Evolutionary conservation across 2,888 invertebrate species (phyloP), one percentile per base, ranked within the genome.

Genomic region (Eupsilia transversa): DNA sequence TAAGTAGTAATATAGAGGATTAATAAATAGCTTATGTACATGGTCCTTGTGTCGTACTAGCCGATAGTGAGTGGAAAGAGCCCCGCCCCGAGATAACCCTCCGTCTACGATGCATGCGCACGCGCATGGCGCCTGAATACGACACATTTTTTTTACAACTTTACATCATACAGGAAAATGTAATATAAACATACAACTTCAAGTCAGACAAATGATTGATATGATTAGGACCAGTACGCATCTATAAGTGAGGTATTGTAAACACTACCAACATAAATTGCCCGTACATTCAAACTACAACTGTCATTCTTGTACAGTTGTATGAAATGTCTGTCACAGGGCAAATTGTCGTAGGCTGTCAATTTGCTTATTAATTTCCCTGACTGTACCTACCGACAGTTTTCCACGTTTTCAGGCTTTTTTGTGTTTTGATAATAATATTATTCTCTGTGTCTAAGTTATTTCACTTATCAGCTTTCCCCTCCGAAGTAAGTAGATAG

Each of bases 61-160:
- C 72, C 35, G 73, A 86, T 87, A 87, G 57, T 65, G 52, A 87
- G 79, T 89, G 90, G 90, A 89, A 90, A 88, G 83, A 72, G 82
- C 90, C 88, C 77, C 77, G 72, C 81, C 63, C 54, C 59, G 79
- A 82, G 90, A 90, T 90, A 90, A 90, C 90, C 89, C 87, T 79
- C 74, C 66, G 84, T 72, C 80, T 80, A 49, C 70, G 64, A 60
- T 70, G 63, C 74, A 74, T 52, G 84, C 74, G 75, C 82, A 74
- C 64, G 72, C 69, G 79, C 72, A 35, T 27, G 80, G 80, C 83
- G 84, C 81, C 84, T 79, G 78, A 60, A 68, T 77, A 79, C 77
- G 46, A 63, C 71, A 61, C 61, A 66, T 56, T 72, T 83, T 83
- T 83, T 86, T 79, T 69, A 63, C 41, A 57, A 14, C 2, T 68